These are phyloP conservation scores for Rugalucina vietnamica DNA, from an alignment of 2,888 invertebrate species.

Conservation along the genomic window DNA sequence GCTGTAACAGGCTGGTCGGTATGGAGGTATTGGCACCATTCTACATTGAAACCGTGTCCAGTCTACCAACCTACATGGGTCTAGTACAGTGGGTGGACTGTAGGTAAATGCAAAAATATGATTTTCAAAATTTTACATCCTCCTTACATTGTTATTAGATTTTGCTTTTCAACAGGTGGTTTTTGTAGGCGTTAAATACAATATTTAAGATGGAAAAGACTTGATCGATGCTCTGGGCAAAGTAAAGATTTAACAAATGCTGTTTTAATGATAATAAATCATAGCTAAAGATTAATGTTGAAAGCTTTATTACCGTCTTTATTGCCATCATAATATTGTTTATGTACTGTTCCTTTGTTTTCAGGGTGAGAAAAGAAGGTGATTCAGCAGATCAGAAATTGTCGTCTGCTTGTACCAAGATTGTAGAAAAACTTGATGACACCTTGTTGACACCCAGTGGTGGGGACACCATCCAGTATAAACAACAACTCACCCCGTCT, in stretches of 20 bases:
- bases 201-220: no score
- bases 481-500: neutral
- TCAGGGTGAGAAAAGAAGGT: conserved; percentile 64
- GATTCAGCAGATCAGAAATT: conserved; percentile 62
- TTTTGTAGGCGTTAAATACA: no score
- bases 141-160: no score
- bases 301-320: no score
- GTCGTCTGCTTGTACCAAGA: conserved; percentile 52
- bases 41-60: conserved; percentile 69
- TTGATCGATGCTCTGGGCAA: no score
- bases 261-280: no score
- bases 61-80: conserved; percentile 79
- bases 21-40: conserved; percentile 76
- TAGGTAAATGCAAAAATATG: conserved; percentile 71
- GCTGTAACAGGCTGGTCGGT: conserved; percentile 74
- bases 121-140: no score
- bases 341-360: no score
- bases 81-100: conserved; percentile 81
- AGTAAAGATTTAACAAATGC: no score
- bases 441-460: neutral
- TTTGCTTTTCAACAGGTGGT: no score
- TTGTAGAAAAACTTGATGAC: conserved; percentile 43
- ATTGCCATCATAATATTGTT: no score
- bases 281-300: no score
- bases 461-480: neutral